Conservation (phyloP, 2,113 vertebrate species). For the Amblyopsis rosae region DNA sequence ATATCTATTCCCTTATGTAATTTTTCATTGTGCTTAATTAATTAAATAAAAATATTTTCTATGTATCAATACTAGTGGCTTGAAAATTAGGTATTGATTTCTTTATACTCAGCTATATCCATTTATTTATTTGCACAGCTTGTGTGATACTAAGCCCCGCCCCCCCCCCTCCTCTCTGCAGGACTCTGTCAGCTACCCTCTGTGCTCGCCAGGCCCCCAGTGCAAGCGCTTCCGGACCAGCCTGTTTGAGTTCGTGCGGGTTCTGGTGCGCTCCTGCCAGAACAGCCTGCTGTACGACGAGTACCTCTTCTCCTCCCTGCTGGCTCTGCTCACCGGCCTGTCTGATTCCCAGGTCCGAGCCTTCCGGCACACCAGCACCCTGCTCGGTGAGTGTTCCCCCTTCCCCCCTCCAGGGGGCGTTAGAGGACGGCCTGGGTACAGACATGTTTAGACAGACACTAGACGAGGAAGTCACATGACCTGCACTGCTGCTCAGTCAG, state of each 20-base stretch:
- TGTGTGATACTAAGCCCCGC: background rate
- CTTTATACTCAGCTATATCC: background rate
- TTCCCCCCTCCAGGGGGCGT: background rate
- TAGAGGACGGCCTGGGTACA: too few relatives aligned
- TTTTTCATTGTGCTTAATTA: background rate
- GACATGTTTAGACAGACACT: too few relatives aligned
- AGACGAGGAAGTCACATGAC: too few relatives aligned
- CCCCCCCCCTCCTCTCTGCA: slow-evolving; percentile 37
- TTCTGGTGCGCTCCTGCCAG: slow-evolving; percentile 77
- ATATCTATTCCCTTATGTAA: too few relatives aligned
- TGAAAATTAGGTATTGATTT: background rate
- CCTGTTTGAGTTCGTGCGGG: slow-evolving; percentile 78
- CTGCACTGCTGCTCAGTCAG: too few relatives aligned
- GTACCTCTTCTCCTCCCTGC: slow-evolving; percentile 79
- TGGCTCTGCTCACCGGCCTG: slow-evolving; percentile 83
- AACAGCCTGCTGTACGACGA: slow-evolving; percentile 83
- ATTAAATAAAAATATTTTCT: background rate
- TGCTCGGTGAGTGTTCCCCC: slow-evolving; percentile 78
- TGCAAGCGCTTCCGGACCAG: slow-evolving; percentile 78
- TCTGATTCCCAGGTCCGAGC: slow-evolving; percentile 89
- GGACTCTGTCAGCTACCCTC: slow-evolving; percentile 82
- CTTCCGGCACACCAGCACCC: slow-evolving; percentile 89
- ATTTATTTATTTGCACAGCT: background rate
- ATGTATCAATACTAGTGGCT: background rate
- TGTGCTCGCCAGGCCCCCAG: slow-evolving; percentile 68